Base-by-base conservation (phyloP, 2,113 vertebrate genomes). In the Edolisoma coerulescens region DNA sequence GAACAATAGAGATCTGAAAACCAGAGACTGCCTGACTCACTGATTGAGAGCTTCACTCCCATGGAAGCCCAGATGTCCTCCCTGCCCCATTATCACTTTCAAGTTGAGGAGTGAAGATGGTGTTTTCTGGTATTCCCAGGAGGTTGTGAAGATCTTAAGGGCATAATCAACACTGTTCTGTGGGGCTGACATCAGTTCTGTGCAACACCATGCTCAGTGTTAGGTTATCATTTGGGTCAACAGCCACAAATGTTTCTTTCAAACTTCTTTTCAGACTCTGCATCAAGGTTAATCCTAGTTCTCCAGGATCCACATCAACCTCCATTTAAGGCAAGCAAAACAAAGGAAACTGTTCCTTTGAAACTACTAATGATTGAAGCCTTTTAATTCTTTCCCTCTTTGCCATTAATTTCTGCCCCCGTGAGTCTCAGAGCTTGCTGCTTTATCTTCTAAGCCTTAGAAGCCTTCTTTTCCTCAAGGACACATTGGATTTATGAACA, bases 391-490 rank as follows among this genome's bases (percentile, higher is more conserved):
- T 88, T 88, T 94, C 88, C 71, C 47, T 84, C 44, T 84, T 93
- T 94, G 85, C 68, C 67, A 95, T 95, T 97, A 94, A 91, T 97
- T 95, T 94, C 75, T 97, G 68, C 56, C 85, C 84, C 71, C 0
- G 0, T 83, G 93, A 93, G 87, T 73, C 90, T 93, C 93, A 80
- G 93, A 94, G 84, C 42, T 77, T 85, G 59, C 90, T 93, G 85
- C 94, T 96, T 96, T 86, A 96, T 95, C 87, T 95, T 95, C 75
- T 86, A 90, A 97, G 90, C 87, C 59, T 94, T 77, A 94, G 95
- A 94, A 97, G 47, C 60, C 85, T 90, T 97, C 59, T 87, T 96
- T 93, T 77, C 59, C 59, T 93, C 95, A 95, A 96, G 90, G 96
- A 95, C 90, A 95, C 85, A 84, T 86, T 80, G 52, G 59, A 86